Conservation (phyloP, 1,140 invertebrate species). For the Musca vetustissima region DNA sequence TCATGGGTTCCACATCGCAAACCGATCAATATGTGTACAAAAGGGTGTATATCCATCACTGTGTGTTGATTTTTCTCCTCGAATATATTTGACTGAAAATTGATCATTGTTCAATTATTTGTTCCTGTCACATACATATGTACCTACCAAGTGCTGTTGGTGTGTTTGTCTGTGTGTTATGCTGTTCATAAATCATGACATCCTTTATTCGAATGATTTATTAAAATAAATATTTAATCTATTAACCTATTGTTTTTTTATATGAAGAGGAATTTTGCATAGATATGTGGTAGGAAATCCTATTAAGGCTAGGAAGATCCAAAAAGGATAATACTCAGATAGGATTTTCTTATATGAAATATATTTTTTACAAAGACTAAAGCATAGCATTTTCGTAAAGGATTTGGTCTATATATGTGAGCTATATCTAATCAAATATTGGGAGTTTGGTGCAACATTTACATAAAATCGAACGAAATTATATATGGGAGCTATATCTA, state of each 20-base stretch:
- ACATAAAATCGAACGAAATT: no score
- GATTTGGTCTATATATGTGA: no score
- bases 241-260: not conserved
- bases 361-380: no score
- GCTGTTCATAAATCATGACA: not conserved
- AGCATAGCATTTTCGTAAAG: no score
- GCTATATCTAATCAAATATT: no score
- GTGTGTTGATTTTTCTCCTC: not conserved
- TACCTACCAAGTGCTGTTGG: not conserved
- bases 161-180: not conserved
- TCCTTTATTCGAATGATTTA: constrained; percentile 7
- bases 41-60: not conserved
- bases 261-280: no score
- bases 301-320: no score
- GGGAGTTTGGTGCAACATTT: no score
- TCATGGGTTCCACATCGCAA: not conserved
- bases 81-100: not conserved
- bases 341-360: no score
- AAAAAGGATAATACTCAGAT: no score
- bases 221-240: constrained; percentile 15
- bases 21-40: not conserved
- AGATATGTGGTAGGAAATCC: no score
- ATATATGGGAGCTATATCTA: no score
- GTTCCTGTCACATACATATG: not conserved
- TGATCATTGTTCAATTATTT: constrained; percentile 13